Evolutionary conservation across 2,113 vertebrate species (phyloP).

Genomic region (Dicentrarchus labrax): DNA sequence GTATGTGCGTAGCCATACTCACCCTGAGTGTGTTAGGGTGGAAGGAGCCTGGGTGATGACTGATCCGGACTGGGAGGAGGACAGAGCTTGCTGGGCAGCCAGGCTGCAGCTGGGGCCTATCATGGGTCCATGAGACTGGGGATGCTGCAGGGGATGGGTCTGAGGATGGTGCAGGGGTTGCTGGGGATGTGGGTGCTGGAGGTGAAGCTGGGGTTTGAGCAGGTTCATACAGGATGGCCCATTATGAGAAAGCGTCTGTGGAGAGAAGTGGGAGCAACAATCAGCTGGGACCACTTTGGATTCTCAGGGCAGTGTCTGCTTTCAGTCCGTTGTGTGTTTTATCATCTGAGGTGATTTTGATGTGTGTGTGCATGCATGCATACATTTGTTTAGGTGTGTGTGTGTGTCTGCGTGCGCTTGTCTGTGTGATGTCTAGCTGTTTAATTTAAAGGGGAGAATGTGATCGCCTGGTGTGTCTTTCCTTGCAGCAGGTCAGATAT

Average conservation of each 20-base stretch:
- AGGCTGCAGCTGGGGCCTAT: constrained; percentile 88
- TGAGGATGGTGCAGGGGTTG: constrained; percentile 86
- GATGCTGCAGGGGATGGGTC: constrained; percentile 82
- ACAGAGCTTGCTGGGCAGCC: constrained; percentile 91
- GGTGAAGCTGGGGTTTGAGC: constrained; percentile 75
- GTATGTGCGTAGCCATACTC: constrained; percentile 66
- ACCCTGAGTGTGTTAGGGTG: constrained; percentile 94
- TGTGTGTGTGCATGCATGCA: constrained; percentile 1
- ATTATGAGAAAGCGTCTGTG: constrained; percentile 89
- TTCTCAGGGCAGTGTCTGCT: constrained; percentile 1
- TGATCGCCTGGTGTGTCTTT: constrained; percentile 73
- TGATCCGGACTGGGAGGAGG: constrained; percentile 91
- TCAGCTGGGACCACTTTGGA: constrained; percentile 39
- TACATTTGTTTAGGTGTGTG: constrained; percentile 24
- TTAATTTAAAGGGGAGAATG: constrained; percentile 88
- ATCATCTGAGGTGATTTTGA: constrained; percentile 5
- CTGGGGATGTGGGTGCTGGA: constrained; percentile 86
- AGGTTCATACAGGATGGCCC: constrained; percentile 86
- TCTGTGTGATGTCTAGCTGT: constrained; percentile 38
- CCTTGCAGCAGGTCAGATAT: constrained; percentile 71
- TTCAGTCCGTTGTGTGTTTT: background rate
- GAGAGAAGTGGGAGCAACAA: constrained; percentile 75
- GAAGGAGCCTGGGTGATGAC: constrained; percentile 94
- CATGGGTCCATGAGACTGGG: constrained; percentile 68
- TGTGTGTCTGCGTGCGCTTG: constrained; percentile 34